A percentile compares a stretch with the other conserved stretches of the same genome.
These are phyloP conservation scores for Monochamus alternatus DNA, from an alignment of 2,888 invertebrate species.

Conservation along the genomic window DNA sequence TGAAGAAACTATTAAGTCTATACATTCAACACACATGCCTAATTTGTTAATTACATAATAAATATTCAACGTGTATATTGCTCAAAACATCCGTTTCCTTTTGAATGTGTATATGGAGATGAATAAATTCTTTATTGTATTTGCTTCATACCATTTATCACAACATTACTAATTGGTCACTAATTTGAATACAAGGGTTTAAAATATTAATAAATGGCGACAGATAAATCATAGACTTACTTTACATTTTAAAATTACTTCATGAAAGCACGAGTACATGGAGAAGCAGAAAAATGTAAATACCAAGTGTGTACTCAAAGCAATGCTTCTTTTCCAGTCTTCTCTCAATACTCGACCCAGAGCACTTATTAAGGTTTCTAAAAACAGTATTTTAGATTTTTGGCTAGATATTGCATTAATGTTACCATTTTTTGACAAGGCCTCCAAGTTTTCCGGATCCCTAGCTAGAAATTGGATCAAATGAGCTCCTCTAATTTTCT, in stretches of 20 bases:
- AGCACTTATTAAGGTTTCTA: constrained; percentile 95
- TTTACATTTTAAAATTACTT: constrained; percentile 95
- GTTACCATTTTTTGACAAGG: constrained; percentile 92
- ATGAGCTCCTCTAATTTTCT: constrained; percentile 94
- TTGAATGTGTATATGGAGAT: neutral
- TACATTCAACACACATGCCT: neutral
- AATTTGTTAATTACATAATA: too few species aligned
- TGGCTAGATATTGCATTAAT: neutral
- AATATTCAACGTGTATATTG: neutral
- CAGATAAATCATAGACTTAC: constrained; percentile 69
- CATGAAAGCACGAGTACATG: constrained; percentile 95
- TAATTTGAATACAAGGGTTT: neutral
- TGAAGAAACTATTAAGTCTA: neutral
- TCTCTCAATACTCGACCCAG: constrained; percentile 95
- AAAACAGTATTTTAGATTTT: constrained; percentile 59
- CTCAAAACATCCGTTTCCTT: neutral
- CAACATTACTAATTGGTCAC: neutral
- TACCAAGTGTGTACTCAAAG: constrained; percentile 96
- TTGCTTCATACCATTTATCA: neutral
- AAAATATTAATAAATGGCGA: neutral
- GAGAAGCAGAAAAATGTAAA: constrained; percentile 98
- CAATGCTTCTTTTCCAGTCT: constrained; percentile 97
- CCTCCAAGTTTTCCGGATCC: constrained; percentile 94
- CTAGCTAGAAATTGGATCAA: constrained; percentile 93
- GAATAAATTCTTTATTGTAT: neutral